phyloP scores from a whole-genome alignment of 2,888 invertebrate genomes.

The Drosophila mettleri region DNA sequence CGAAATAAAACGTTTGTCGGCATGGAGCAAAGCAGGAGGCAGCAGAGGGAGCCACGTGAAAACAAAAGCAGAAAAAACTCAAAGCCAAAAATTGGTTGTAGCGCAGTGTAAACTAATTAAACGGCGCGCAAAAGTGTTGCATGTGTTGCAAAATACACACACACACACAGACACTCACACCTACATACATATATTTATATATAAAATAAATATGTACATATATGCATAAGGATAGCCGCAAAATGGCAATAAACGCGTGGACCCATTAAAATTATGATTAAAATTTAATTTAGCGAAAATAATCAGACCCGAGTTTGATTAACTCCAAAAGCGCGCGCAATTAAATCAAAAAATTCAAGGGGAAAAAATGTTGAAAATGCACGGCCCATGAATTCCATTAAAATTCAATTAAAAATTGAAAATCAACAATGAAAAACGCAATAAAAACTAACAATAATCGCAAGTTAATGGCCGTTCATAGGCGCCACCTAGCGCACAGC shows the following conservation, averaged over 20 bases:
- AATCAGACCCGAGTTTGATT: conserved; percentile 66
- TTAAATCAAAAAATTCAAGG: conserved; percentile 45
- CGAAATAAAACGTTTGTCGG: conserved; percentile 82
- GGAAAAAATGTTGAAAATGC: conserved; percentile 18
- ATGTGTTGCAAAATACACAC: conserved; percentile 30
- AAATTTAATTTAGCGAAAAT: conserved; percentile 78
- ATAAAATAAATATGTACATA: conserved; percentile 2
- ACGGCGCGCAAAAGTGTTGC: conserved; percentile 50
- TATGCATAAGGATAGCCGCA: conserved; percentile 20
- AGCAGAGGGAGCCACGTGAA: conserved; percentile 1
- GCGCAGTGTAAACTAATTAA: conserved; percentile 79
- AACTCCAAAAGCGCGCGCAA: conserved; percentile 52
- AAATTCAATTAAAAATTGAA: conserved; percentile 75
- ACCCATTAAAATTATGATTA: conserved; percentile 72
- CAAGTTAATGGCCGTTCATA: conserved; percentile 51
- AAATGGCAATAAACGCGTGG: conserved; percentile 50
- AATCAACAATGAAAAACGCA: conserved; percentile 52
- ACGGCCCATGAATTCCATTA: conserved; percentile 74
- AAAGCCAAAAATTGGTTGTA: conserved; percentile 44
- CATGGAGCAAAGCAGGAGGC: conserved; percentile 9
- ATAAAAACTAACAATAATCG: conserved; percentile 79
- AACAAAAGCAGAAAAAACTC: conserved; percentile 27
- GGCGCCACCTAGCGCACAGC: conserved; percentile 36
- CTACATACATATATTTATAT: background rate
- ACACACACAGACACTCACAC: conserved; percentile 3